Evolutionary conservation across 1,140 invertebrate genomes (phyloP).

Genomic region (Apis dorsata): DNA sequence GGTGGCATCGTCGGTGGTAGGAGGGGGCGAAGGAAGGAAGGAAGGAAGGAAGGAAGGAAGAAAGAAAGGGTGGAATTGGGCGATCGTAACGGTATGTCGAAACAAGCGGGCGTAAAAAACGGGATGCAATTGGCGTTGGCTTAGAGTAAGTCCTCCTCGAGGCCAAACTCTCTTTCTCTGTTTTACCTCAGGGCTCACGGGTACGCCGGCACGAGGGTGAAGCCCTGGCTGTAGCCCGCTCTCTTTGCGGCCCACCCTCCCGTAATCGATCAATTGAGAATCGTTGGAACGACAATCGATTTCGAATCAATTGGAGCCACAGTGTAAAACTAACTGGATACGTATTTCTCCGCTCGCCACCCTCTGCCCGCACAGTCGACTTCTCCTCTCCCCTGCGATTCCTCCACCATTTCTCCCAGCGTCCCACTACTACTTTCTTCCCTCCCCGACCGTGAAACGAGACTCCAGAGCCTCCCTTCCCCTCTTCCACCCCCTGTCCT

Average conservation of each 20-base stretch:
- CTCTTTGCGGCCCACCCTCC: conserved; percentile 54
- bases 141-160: conserved; percentile 70
- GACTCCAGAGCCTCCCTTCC: background rate
- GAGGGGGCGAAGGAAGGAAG: conserved; percentile 31
- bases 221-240: conserved; percentile 36
- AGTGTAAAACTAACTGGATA: conserved; percentile 78
- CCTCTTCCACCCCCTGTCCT: background rate
- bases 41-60: conserved; percentile 40
- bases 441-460: conserved; percentile 29
- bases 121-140: conserved; percentile 74
- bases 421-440: conserved; percentile 16
- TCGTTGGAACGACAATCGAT: conserved; percentile 78
- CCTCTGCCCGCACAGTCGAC: conserved; percentile 55
- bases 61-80: conserved; percentile 47
- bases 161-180: conserved; percentile 44
- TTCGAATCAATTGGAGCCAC: conserved; percentile 77
- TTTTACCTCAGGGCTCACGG: too few species aligned
- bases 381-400: conserved; percentile 56
- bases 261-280: conserved; percentile 78
- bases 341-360: conserved; percentile 74
- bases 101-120: conserved; percentile 72
- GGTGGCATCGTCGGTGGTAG: conserved; percentile 26
- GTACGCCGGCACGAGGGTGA: conserved; percentile 6
- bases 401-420: conserved; percentile 29
- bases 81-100: conserved; percentile 66